Evolutionary conservation across 2,888 invertebrate genomes (phyloP), one percentile per base, ranked within the genome.

Genomic region (Gastracanthus pulcherrimus): DNA sequence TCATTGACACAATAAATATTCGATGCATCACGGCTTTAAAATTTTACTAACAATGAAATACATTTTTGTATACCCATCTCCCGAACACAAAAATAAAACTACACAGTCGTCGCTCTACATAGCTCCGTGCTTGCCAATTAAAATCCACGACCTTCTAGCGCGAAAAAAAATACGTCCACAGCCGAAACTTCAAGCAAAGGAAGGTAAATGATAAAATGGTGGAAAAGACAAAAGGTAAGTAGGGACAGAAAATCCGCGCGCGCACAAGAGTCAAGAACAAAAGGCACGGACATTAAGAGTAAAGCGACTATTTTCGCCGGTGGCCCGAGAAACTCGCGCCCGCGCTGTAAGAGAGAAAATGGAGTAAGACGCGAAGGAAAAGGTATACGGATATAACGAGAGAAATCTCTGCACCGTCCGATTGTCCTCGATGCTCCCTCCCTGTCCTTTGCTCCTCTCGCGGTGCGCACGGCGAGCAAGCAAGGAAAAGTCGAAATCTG

Each of bases 271-370:
- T 5, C 60, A 66, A 58, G 66, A 76, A 82, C 79, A 79, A 79
- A 82, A 79, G 82, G 82, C 45, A 48, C 60, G 66, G 76, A 66
- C 76, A 79, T 79, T 76, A 82, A 72, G 75, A 71, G 64, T 79
- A 78, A 70, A 76, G 76, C 45, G 76, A 67, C 79, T 64, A 67
- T 82, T 76, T 81, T 79, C 76, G 45, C 64, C 29, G 31, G 23
- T 38, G 51, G 45, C 48, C 5, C 26, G 38, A 67, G 48, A 71
- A 70, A 45, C 6, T 48, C 13, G 13, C n/a, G n/a, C n/a, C n/a
- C n/a, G n/a, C n/a, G n/a, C n/a, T n/a, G n/a, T 11, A 48, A 69
- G 45, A 62, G 29, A 51, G 45, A 74, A 29, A 19, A 45, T 45
- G 16, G 13, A n/a, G n/a, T n/a, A n/a, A n/a, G n/a, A n/a, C 45